Evolutionary conservation across 2,888 invertebrate genomes (phyloP).

Genomic region (Plutella xylostella): DNA sequence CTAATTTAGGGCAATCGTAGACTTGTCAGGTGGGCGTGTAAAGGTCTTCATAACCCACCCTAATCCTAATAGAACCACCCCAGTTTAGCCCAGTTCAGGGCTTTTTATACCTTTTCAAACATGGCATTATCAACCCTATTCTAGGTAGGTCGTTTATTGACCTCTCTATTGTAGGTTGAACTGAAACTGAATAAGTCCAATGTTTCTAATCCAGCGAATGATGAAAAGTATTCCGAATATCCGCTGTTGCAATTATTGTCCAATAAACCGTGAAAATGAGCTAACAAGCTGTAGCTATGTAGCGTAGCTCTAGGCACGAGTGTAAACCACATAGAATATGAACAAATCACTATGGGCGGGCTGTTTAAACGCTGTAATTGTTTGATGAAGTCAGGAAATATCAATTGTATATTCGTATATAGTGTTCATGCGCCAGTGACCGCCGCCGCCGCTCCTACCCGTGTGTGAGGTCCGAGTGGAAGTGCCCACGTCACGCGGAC

Average conservation of each 20-base stretch:
- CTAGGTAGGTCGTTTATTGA: background rate
- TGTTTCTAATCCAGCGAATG: too few relatives aligned
- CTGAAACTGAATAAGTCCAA: too few relatives aligned
- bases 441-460: background rate
- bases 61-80: too few relatives aligned
- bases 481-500: background rate
- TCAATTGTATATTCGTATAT: too few relatives aligned
- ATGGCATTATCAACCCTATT: background rate
- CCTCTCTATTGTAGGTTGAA: background rate
- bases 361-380: too few relatives aligned
- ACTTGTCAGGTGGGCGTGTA: too few relatives aligned
- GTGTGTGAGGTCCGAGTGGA: too few relatives aligned
- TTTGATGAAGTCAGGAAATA: too few relatives aligned
- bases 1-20: too few relatives aligned
- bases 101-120: background rate
- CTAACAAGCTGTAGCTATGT: slow-evolving; percentile 3
- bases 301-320: background rate
- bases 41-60: too few relatives aligned
- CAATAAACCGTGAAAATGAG: slow-evolving; percentile 44
- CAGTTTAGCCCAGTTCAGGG: background rate
- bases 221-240: slow-evolving; percentile 40
- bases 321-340: too few relatives aligned
- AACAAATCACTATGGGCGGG: too few relatives aligned
- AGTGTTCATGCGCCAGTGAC: slow-evolving; percentile 3
- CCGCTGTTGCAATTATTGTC: slow-evolving; percentile 41